phyloP scores from a whole-genome alignment of 2,797 vertebrate genomes.

The Urocyon cinereoargenteus region DNA sequence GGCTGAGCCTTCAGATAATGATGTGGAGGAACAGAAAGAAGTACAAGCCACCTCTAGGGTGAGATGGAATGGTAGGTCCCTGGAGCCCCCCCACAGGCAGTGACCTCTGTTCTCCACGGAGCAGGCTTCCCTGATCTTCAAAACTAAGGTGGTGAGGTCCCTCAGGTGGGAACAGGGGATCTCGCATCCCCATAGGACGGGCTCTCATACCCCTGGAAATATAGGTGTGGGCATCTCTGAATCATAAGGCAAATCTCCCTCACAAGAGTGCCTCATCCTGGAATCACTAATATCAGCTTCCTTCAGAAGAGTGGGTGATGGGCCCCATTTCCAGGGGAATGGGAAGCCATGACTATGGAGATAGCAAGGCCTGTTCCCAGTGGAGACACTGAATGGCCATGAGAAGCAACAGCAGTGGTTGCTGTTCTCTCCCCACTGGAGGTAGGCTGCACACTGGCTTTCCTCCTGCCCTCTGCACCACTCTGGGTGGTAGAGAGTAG shows the following conservation, averaged over 20 bases:
- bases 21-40: not conserved
- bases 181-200: not conserved
- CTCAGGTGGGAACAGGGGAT: not conserved
- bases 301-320: not conserved
- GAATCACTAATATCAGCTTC: not conserved
- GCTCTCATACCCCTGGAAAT: not conserved
- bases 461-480: not conserved
- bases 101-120: not conserved
- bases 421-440: not conserved
- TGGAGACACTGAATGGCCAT: fast-evolving
- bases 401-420: not conserved
- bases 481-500: too few species aligned
- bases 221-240: not conserved
- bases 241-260: not conserved
- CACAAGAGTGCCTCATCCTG: not conserved
- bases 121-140: not conserved
- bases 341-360: not conserved
- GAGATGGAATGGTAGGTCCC: not conserved
- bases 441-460: not conserved
- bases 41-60: not conserved
- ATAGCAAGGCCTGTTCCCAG: not conserved
- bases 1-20: not conserved
- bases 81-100: not conserved
- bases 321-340: not conserved
- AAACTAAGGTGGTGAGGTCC: not conserved